Base-by-base conservation (phyloP, 2,888 invertebrate species). In the Lymantria monacha region DNA sequence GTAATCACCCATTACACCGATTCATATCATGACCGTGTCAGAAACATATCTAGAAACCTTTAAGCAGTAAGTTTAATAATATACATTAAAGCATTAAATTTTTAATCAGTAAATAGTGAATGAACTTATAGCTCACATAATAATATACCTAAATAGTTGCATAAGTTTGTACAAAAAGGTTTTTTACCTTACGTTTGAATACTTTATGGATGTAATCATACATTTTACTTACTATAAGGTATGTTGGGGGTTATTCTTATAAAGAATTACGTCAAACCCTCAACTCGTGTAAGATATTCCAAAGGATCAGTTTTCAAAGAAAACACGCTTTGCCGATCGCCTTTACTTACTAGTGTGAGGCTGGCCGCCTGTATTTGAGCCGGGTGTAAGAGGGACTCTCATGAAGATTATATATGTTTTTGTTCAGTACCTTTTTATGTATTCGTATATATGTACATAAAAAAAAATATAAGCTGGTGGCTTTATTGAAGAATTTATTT, bases 231-330 rank as follows among this genome's bases (percentile, higher is more conserved):
- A 42, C 53, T 31, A 40, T n/a, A 14, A 33, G 31, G 9, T 33
- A 48, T 44, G 53, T 59, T 53, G 22, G 30, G 51, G 51, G 45
- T 51, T 65, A 53, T 70, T 72, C 69, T 71, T 67, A 61, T 70
- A 71, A 66, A 68, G 61, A 65, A 54, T 66, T 63, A 63, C 59
- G 67, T 59, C 59, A 50, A 58, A 66, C 69, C 65, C 69, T 65
- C 68, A 67, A 65, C 66, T 69, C 66, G 55, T 68, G 68, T 65
- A 65, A 70, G 64, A 66, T 56, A 71, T 72, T 75, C 71, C 63
- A 63, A 42, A 53, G 75, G 78, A 81, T 81, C 77, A 67, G 72
- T 76, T 83, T 81, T 76, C 79, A 81, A 81, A 81, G 79, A 79
- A 81, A 83, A 81, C 74, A 81, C 65, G 74, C 69, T 79, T 74